Evolutionary conservation across 64 coral and sea anemone species (phyloP).

Genomic region (Pocillopora damicornis): DNA sequence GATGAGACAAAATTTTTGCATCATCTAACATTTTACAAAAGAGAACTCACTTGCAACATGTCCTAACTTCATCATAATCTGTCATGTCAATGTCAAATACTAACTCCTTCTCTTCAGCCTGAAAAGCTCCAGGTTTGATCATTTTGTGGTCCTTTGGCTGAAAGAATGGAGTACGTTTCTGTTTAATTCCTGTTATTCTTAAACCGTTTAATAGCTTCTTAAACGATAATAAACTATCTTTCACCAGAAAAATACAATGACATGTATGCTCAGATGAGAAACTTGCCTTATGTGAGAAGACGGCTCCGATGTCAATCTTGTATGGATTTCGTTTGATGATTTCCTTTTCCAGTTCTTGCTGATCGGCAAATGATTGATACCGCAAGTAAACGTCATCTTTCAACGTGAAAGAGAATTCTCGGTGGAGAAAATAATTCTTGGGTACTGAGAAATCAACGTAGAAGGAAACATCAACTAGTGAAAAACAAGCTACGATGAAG

Average conservation of each 20-base stretch:
- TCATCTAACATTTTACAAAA: not conserved
- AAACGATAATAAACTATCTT: not conserved
- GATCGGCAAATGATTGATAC: conserved; percentile 92
- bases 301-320: conserved; percentile 98
- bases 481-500: not conserved
- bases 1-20: not conserved
- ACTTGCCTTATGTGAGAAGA: conserved; percentile 80
- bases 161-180: not conserved
- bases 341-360: conserved; percentile 91
- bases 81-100: conserved; percentile 99
- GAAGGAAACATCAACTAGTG: not conserved
- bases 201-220: not conserved
- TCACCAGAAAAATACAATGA: not conserved
- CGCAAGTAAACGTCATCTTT: conserved; percentile 96
- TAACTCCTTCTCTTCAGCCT: conserved; percentile 87
- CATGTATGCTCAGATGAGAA: not conserved
- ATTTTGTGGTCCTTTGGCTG: conserved; percentile 99
- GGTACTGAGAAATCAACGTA: conserved; percentile 49
- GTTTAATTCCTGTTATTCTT: not conserved
- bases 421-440: conserved; percentile 80
- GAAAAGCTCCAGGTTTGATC: conserved; percentile 89
- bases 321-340: conserved; percentile 95
- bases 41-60: conserved; percentile 93
- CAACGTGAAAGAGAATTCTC: conserved; percentile 97
- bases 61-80: conserved; percentile 97